Percentiles rank a stretch among this genome's conserved stretches.
Evolutionary conservation across 2,797 vertebrate genomes (phyloP).

Genomic region (Hipposideros larvatus): DNA sequence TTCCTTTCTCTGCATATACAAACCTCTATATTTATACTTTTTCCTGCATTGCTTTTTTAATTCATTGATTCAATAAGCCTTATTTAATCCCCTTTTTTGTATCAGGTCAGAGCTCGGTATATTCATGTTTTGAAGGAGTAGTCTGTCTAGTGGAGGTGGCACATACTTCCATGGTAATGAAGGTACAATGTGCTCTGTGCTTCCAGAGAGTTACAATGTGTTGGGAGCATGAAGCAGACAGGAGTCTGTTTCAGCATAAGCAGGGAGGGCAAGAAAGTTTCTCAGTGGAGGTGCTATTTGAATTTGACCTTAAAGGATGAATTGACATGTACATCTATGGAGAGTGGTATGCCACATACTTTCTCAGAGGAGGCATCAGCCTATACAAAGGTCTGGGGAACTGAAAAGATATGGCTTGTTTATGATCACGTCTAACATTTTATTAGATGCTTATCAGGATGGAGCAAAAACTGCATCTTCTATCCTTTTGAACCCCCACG

Average conservation of each 20-base stretch:
- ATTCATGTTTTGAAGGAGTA: background rate
- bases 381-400: background rate
- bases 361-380: background rate
- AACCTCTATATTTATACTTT: background rate
- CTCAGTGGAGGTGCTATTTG: background rate
- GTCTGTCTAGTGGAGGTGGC: background rate
- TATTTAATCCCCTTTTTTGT: background rate
- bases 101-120: background rate
- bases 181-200: background rate
- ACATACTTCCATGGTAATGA: too few relatives aligned
- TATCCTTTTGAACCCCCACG: background rate
- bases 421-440: background rate
- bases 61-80: background rate
- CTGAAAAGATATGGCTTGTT: background rate
- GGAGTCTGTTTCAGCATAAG: background rate
- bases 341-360: background rate
- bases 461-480: background rate
- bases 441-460: background rate
- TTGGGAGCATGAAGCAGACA: background rate
- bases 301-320: slow-evolving; percentile 16
- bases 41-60: background rate
- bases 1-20: background rate
- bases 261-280: background rate
- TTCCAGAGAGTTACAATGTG: background rate
- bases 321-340: background rate